Base-by-base conservation (phyloP, 2,888 invertebrate genomes). In the Erynnis tages region DNA sequence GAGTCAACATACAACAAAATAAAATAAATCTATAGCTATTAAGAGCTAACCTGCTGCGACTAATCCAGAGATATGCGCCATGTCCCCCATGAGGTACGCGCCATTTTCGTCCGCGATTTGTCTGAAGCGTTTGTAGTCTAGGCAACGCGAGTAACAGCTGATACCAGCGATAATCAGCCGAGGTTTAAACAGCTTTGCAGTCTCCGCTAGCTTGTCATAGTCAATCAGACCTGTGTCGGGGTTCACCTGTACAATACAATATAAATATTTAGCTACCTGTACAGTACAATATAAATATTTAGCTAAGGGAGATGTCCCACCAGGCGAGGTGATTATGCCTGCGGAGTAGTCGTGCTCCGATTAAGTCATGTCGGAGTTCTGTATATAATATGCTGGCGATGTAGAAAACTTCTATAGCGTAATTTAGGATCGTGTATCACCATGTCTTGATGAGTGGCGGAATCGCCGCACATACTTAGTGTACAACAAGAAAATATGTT, bases 31-130 rank as follows among this genome's bases (percentile, higher is more conserved):
- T n/a, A n/a, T n/a, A n/a, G n/a, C n/a, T 30, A n/a, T 8, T 27
- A 8, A 8, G 8, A 5, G 27, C 0, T 10, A 79, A 84, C 94
- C 95, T 63, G 97, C 95, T 54, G 98, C 95, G 11, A 98, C 96
- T 37, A 98, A 90, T 25, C 98, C 98, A 29, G 97, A 95, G 44
- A 98, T 93, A 76, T 98, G 98, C 1, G 98, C 97, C 98, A 99
- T 99, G 78, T 99, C 98, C 10, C 97, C 94, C 91, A 98, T 92
- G 44, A 99, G 81, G 68, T 95, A 95, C 0, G 98, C 95, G 25
- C 95, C 96, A 61, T 94, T 94, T 54, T 95, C 93, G 69, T 97
- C 93, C 25, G 95, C 94, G 45, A 97, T 94, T 77, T 96, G 91
- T 14, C 94, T 91, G 90, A 98, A 98, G 7, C 94, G 91, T 65